Base-by-base conservation (phyloP, 1,140 invertebrate species). In the Cydia strobilella region DNA sequence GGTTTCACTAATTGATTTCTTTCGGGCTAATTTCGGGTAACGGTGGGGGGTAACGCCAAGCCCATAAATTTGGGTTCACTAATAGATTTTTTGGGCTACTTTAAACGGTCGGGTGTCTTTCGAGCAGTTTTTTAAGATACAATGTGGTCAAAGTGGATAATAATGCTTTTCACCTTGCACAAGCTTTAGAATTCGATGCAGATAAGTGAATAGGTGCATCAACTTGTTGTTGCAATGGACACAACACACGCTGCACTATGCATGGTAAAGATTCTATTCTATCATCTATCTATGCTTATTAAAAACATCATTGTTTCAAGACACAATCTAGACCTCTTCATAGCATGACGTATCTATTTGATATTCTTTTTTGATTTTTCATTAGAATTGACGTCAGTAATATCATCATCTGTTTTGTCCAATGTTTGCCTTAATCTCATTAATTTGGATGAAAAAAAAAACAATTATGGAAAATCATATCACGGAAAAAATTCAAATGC, bases 1-100 rank as follows among this genome's bases (percentile, higher is more conserved):
- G 72, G 76, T 45, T 54, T 31, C 62, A 69, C 72, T 72, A n/a
- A 72, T 72, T 72, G 71, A 72, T 72, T 72, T 42, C 35, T 51
- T 72, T 72, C 39, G 18, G 39, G 13, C 39, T 72, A 45, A 51
- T 45, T 72, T 72, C 18, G 65, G 27, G 15, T 69, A 18, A 35
- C 31, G 15, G 31, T 23, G 27, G 65, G 65, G 63, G 65, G 65
- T 35, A 69, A n/a, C 54, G n/a, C n/a, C n/a, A 59, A 59, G 2
- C n/a, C 65, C 12, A 69, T 69, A 69, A 69, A 69, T 69, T 76
- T 51, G 72, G 76, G 42, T 54, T 31, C 39, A 69, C 69, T 66
- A n/a, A 72, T 31, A 51, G 23, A 72, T 72, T 72, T 72, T 42
- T n/a, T 31, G 18, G 39, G 23, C 12, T 27, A 25, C 18, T 5